Evolutionary conservation across 2,888 invertebrate genomes (phyloP).

Genomic region (Baronia brevicornis): DNA sequence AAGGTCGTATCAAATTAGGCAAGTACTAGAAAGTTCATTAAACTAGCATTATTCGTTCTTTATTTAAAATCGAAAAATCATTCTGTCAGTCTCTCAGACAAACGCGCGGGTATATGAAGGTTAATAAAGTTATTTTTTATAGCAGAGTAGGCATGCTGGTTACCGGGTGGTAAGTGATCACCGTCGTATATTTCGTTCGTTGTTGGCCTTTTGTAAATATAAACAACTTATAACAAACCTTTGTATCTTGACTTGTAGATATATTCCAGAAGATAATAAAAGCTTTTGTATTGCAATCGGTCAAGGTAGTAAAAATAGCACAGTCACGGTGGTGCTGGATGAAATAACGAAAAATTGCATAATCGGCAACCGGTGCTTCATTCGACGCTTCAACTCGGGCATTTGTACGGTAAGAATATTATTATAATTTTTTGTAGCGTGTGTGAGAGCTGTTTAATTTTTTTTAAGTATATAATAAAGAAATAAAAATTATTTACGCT

Average conservation of each 20-base stretch:
- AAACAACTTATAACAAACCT: conserved; percentile 6
- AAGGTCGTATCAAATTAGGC: too few relatives aligned
- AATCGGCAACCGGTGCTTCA: conserved; percentile 73
- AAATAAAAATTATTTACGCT: too few relatives aligned
- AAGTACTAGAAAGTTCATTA: too few relatives aligned
- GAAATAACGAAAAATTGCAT: conserved; percentile 70
- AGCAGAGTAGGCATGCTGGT: too few relatives aligned
- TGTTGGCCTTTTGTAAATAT: too few relatives aligned
- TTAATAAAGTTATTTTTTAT: too few relatives aligned
- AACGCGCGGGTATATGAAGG: too few relatives aligned
- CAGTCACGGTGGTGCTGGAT: conserved; percentile 63
- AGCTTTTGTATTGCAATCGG: conserved; percentile 79
- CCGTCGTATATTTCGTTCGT: too few relatives aligned
- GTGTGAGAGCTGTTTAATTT: neutral
- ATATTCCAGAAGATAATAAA: conserved; percentile 36
- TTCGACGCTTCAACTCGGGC: conserved; percentile 35
- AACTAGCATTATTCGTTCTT: too few relatives aligned
- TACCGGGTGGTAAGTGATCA: too few relatives aligned
- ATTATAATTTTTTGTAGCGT: neutral
- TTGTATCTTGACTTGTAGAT: conserved; percentile 44
- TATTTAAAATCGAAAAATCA: too few relatives aligned
- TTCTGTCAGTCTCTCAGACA: too few relatives aligned
- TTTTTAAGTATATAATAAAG: neutral
- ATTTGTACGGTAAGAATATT: conserved; percentile 53
- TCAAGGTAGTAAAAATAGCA: conserved; percentile 67